These are phyloP conservation scores for Oscheius sp. DNA, from an alignment of 2,888 invertebrate species.

Conservation along the genomic window DNA sequence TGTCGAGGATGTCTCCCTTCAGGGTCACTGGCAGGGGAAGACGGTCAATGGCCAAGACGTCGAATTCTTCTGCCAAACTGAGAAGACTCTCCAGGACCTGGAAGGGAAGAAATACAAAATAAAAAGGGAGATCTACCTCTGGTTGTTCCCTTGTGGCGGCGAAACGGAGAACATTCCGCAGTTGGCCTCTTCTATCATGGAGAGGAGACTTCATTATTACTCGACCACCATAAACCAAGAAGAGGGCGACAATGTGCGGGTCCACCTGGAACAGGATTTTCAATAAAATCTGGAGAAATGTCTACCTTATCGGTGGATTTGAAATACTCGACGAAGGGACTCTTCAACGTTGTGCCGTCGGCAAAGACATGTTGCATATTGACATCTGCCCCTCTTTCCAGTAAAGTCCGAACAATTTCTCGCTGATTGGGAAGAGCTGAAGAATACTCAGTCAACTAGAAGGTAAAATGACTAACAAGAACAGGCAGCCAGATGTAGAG, in stretches of 20 bases:
- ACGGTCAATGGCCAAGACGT: constrained; percentile 56
- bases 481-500: constrained; percentile 75
- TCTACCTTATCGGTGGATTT: constrained; percentile 48
- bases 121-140: constrained; percentile 35
- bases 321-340: constrained; percentile 67
- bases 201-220: constrained; percentile 62
- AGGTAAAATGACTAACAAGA: constrained; percentile 57
- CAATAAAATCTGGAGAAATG: not conserved
- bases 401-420: constrained; percentile 56
- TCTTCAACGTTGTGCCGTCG: constrained; percentile 62
- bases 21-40: constrained; percentile 56
- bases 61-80: constrained; percentile 60
- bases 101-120: no score
- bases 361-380: constrained; percentile 62
- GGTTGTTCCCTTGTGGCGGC: constrained; percentile 56
- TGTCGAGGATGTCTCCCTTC: constrained; percentile 52
- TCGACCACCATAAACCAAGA: constrained; percentile 63
- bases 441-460: not conserved
- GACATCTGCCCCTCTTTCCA: constrained; percentile 64
- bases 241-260: constrained; percentile 55
- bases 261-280: constrained; percentile 42
- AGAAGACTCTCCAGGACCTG: constrained; percentile 53
- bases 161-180: constrained; percentile 62
- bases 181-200: constrained; percentile 64
- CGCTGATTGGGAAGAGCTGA: constrained; percentile 62